A percentile compares a stretch with the other conserved stretches of the same genome.
Conservation (phyloP, 2,888 invertebrate species). For the Molanna angustata region DNA sequence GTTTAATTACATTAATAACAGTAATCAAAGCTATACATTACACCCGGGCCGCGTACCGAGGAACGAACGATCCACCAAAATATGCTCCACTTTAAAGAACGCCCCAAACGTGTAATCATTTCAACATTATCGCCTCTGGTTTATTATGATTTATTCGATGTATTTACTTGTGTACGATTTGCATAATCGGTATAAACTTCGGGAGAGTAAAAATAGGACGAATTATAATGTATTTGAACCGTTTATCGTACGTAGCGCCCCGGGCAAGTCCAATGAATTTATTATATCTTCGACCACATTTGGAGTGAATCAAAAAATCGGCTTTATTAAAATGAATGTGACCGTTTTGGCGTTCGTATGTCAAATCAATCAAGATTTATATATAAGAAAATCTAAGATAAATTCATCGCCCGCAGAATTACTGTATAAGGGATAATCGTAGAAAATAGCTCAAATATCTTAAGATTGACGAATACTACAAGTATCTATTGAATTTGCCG, state of each 20-base stretch:
- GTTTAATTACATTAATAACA: conserved; percentile 14
- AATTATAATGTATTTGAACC: not conserved
- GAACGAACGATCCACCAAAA: not conserved
- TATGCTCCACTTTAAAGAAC: not conserved
- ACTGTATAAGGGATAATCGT: too few species aligned
- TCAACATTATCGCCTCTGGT: conserved; percentile 6
- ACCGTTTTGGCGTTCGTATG: too few species aligned
- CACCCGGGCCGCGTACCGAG: conserved; percentile 5
- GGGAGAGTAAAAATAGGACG: not conserved
- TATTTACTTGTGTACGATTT: conserved; percentile 3
- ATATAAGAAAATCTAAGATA: too few species aligned
- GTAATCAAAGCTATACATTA: conserved; percentile 2
- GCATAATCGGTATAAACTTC: not conserved
- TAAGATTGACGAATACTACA: too few species aligned
- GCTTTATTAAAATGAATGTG: too few species aligned
- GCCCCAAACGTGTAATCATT: conserved; percentile 6
- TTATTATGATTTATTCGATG: conserved; percentile 5
- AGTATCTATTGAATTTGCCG: too few species aligned
- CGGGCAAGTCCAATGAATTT: not conserved
- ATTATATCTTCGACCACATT: too few species aligned
- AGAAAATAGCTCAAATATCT: too few species aligned
- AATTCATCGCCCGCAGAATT: too few species aligned
- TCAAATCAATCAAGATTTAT: too few species aligned
- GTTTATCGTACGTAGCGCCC: not conserved
- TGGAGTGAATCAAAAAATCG: too few species aligned